phyloP scores from a whole-genome alignment of 2,797 vertebrate genomes.

The Thalassophryne amazonica region DNA sequence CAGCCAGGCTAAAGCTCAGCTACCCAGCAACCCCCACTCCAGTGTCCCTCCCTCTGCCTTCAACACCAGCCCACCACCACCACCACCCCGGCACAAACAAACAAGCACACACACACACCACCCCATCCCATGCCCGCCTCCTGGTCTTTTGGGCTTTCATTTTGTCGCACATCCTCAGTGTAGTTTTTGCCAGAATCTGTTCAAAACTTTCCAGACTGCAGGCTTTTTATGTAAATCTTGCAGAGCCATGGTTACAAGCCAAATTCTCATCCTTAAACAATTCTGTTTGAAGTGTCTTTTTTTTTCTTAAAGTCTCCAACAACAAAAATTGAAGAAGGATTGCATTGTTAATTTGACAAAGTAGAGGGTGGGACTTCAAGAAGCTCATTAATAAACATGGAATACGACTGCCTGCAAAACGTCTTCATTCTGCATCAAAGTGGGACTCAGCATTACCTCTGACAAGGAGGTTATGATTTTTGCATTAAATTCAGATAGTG shows the following conservation, averaged over 20 bases:
- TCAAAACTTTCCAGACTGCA: constrained; percentile 74
- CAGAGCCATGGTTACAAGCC: constrained; percentile 71
- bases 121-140: constrained; percentile 36
- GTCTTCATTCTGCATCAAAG: constrained; percentile 24
- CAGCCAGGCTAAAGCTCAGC: constrained; percentile 78
- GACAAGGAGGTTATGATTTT: too few relatives aligned
- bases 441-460: too few relatives aligned
- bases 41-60: constrained; percentile 42
- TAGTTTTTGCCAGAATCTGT: constrained; percentile 76
- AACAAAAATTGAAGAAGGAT: constrained; percentile 62
- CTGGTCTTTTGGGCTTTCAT: constrained; percentile 72
- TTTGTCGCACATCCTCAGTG: constrained; percentile 77
- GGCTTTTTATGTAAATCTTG: constrained; percentile 82
- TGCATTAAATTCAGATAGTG: too few relatives aligned
- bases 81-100: constrained; percentile 8
- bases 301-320: constrained; percentile 72
- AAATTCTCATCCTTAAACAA: constrained; percentile 66
- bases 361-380: constrained; percentile 59
- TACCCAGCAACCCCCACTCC: constrained; percentile 66
- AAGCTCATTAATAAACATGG: constrained; percentile 68
- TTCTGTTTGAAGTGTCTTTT: too few relatives aligned
- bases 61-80: constrained; percentile 32
- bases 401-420: constrained; percentile 29
- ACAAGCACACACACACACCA: constrained; percentile 20
- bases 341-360: constrained; percentile 65